Conservation (phyloP, 2,797 vertebrate species). For the Taenioides sp. region DNA sequence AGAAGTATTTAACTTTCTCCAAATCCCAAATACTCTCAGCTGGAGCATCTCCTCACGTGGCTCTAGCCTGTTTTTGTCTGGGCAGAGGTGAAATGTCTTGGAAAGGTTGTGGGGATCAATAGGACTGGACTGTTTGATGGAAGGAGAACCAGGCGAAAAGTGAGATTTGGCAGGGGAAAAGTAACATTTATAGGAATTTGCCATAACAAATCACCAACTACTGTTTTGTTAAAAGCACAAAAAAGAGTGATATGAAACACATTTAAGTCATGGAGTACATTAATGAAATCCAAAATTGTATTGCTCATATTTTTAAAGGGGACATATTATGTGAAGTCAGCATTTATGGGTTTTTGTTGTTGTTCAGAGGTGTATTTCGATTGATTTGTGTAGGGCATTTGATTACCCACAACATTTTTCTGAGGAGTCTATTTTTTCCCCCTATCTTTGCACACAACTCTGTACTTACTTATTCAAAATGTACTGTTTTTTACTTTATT, state of each 20-base stretch:
- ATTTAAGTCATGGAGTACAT: too few relatives aligned
- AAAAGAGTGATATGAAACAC: neutral
- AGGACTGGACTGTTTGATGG: constrained; percentile 68
- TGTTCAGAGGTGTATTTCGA: too few relatives aligned
- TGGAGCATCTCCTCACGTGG: constrained; percentile 66
- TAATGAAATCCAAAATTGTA: too few relatives aligned
- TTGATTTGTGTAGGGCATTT: too few relatives aligned
- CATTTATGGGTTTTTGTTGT: too few relatives aligned
- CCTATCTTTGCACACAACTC: too few relatives aligned
- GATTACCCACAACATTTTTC: too few relatives aligned
- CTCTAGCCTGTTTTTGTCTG: constrained; percentile 59
- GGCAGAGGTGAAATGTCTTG: constrained; percentile 40
- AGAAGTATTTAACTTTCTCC: constrained; percentile 82
- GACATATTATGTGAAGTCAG: too few relatives aligned
- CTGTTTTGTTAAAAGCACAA: constrained; percentile 55
- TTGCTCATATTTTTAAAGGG: too few relatives aligned
- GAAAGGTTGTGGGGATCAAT: constrained; percentile 61
- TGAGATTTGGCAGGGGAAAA: constrained; percentile 63
- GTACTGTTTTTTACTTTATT: constrained; percentile 39
- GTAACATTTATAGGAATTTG: constrained; percentile 68
- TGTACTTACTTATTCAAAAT: too few relatives aligned
- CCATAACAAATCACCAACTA: constrained; percentile 56
- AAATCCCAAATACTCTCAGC: constrained; percentile 81
- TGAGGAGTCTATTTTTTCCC: too few relatives aligned
- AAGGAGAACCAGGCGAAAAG: constrained; percentile 70